Percentiles rank a stretch among this genome's conserved stretches.
Conservation (phyloP, 2,113 vertebrate species). For the Dunckerocampus dactyliophorus region DNA sequence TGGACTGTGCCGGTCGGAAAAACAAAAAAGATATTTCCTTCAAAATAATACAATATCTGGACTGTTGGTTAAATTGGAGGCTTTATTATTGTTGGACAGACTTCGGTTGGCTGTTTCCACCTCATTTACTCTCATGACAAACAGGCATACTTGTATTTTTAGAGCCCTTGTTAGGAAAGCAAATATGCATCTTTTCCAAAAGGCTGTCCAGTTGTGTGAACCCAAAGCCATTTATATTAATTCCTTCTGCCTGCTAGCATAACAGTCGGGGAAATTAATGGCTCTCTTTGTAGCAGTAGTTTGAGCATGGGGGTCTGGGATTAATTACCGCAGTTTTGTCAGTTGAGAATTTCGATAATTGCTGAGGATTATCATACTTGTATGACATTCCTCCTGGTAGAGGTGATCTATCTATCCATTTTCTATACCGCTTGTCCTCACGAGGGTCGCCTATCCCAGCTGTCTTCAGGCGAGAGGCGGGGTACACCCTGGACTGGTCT, state of each 20-base stretch:
- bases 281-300: slow-evolving; percentile 1
- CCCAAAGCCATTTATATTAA: slow-evolving; percentile 3
- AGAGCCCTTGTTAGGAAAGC: slow-evolving; percentile 1
- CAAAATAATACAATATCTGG: not conserved
- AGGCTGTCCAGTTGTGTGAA: not conserved
- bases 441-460: too few species aligned
- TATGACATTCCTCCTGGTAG: slow-evolving; percentile 9
- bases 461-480: too few species aligned
- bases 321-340: slow-evolving; percentile 10
- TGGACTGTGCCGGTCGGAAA: not conserved
- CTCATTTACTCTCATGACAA: slow-evolving; percentile 5
- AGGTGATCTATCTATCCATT: not conserved
- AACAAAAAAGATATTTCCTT: not conserved
- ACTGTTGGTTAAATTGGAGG: not conserved
- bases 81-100: slow-evolving; percentile 7
- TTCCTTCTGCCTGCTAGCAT: slow-evolving; percentile 5
- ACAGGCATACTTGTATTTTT: slow-evolving; percentile 2
- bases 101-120: slow-evolving; percentile 1
- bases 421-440: too few species aligned
- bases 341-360: slow-evolving; percentile 9
- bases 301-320: slow-evolving; percentile 5
- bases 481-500: too few species aligned
- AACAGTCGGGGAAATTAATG: slow-evolving; percentile 4
- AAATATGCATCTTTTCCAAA: slow-evolving; percentile 12
- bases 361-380: not conserved